Evolutionary conservation across 2,113 vertebrate species (phyloP).

Genomic region (Axis porcinus): DNA sequence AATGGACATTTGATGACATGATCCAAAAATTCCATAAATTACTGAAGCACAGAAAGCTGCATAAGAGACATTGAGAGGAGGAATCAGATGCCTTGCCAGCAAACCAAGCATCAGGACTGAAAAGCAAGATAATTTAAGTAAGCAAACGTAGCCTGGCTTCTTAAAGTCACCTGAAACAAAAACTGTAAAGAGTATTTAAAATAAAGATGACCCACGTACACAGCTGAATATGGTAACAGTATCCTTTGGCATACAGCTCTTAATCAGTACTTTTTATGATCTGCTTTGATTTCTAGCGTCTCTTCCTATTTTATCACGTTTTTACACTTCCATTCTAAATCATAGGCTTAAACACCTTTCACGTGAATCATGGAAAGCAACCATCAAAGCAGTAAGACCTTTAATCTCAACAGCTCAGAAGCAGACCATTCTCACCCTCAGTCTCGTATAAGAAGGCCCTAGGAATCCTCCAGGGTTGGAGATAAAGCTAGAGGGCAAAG

Average conservation of each 20-base stretch:
- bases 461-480: not conserved
- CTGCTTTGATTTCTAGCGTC: not conserved
- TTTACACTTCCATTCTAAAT: not conserved
- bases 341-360: not conserved
- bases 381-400: not conserved
- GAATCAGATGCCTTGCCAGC: slow-evolving; percentile 73
- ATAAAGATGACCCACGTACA: not conserved
- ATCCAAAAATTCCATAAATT: slow-evolving; percentile 75
- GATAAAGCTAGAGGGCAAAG: not conserved
- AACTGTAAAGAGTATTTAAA: slow-evolving; percentile 11
- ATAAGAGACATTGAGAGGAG: slow-evolving; percentile 66
- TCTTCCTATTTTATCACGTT: not conserved
- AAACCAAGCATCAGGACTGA: slow-evolving; percentile 69
- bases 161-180: slow-evolving; percentile 31
- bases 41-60: slow-evolving; percentile 75
- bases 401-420: not conserved
- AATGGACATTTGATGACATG: slow-evolving; percentile 76
- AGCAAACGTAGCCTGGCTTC: slow-evolving; percentile 23
- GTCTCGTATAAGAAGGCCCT: not conserved
- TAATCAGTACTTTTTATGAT: not conserved
- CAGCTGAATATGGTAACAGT: not conserved
- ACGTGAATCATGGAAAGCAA: not conserved
- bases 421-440: not conserved
- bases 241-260: not conserved
- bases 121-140: slow-evolving; percentile 59